Base-by-base conservation (phyloP, 2,797 vertebrate genomes). In the Sardinella longiceps region DNA sequence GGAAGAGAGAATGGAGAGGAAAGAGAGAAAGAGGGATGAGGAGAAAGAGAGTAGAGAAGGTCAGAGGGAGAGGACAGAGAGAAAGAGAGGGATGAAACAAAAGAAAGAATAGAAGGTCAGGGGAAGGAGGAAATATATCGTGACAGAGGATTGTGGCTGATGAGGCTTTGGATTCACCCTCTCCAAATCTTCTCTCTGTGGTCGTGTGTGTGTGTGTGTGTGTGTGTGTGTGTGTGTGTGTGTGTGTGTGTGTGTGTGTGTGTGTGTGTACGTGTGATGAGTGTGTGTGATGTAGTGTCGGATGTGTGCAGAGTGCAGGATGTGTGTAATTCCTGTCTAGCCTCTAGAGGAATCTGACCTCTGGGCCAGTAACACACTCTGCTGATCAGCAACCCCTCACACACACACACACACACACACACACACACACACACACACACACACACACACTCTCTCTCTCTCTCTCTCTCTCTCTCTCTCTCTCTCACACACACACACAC, bases 281-380 rank as follows among this genome's bases (percentile, higher is more conserved):
- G 58, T 63, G 58, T 63, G n/a, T 66, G 63, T 70, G 63, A n/a
- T 33, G 12, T 70, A n/a, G 28, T 70, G 28, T 70, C n/a, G 63
- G 30, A 30, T 70, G 12, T 33, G 63, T 9, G 28, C 28, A 66
- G 60, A 66, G 28, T 25, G 25, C 15, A 39, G 66, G 5, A 12
- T 74, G 66, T 37, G 63, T 70, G 63, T 18, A 18, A 30, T 66
- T 66, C 60, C 25, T 66, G 28, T 66, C 28, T 30, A 14, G 60
- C 9, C 60, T 66, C 60, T 11, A 25, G 60, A 66, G 60, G 60
- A 25, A 12, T 25, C 11, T 9, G 14, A 12, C 11, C 60, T 66
- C 60, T 30, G 60, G 60, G 60, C n/a, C 23, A 60, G 56, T 9
- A 25, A 60, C 56, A 60, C 56, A 30, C 60, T 28, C n/a, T 66